Evolutionary conservation across 1,140 invertebrate species (phyloP), one percentile per base, ranked within the genome.

Genomic region (Acromyrmex charruanus): DNA sequence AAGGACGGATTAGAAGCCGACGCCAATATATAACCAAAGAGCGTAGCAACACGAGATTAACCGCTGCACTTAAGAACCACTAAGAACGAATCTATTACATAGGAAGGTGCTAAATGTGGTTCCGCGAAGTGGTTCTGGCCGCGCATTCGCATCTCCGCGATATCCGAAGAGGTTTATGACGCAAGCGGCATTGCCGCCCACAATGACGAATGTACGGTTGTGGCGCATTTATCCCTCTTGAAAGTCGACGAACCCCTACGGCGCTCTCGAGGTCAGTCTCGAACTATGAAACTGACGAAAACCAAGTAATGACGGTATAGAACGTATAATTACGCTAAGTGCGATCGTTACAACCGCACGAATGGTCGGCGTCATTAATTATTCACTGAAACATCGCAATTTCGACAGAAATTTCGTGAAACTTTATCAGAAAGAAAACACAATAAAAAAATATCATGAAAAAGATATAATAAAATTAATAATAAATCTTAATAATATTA

Each of bases 31-130:
- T 55, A 51, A 59, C 25, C 31, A 6, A 74, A 51, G 55, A 63
- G 25, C 35, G 12, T 9, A 66, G 39, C 25, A 21, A 35, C 31
- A 21, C 25, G 35, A 74, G 80, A 84, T 84, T 84, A 84, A 84
- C 68, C 55, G 55, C 68, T 49, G 69, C 69, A 84, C 80, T 84
- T 84, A 84, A 75, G 80, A 75, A 84, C 69, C 53, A 9, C 55
- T 84, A 84, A 84, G 80, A 84, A 84, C 69, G 39, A 71, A 84
- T 21, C 80, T 44, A 84, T 84, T 84, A 84, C 55, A 74, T 35
- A 75, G 80, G 69, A 84, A 84, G 80, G 80, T 84, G 80, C 69
- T 84, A 84, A 82, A 84, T 84, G 80, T 82, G 53, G 80, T 74
- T 82, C 39, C 35, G 18, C 80, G 55, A 61, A 84, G 80, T 84